A percentile compares a stretch with the other conserved stretches of the same genome.
These are phyloP conservation scores for Pyrochroa serraticornis DNA, from an alignment of 2,888 invertebrate species.

Conservation along the genomic window DNA sequence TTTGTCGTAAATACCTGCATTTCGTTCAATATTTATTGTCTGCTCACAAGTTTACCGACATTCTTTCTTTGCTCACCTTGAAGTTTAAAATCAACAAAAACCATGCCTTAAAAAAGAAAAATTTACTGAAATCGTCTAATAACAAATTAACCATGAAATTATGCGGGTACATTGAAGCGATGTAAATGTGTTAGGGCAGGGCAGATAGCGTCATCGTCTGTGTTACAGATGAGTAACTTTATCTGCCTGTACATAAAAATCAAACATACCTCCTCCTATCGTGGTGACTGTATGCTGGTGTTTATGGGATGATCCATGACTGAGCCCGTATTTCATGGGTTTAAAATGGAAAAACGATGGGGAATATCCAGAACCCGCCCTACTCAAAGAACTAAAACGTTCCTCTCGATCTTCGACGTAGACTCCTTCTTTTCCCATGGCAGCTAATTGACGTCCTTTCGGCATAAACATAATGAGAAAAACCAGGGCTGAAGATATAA, in stretches of 20 bases:
- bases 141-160: background rate
- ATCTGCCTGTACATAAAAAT: background rate
- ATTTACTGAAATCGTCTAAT: background rate
- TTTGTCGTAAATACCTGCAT: constrained; percentile 6
- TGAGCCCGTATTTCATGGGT: constrained; percentile 75
- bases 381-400: constrained; percentile 78
- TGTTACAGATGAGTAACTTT: background rate
- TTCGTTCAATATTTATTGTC: constrained; percentile 16
- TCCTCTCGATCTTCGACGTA: constrained; percentile 84
- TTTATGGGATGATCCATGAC: constrained; percentile 43
- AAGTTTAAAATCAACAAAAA: constrained; percentile 4
- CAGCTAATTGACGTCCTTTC: constrained; percentile 89
- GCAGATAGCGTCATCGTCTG: background rate
- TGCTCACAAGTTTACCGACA: constrained; percentile 24
- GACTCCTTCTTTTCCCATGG: constrained; percentile 87
- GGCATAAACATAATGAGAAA: constrained; percentile 95
- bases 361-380: constrained; percentile 82
- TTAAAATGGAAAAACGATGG: constrained; percentile 94
- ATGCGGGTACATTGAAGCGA: background rate
- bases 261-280: constrained; percentile 49
- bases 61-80: constrained; percentile 18
- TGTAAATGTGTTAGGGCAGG: too few relatives aligned
- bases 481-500: constrained; percentile 82
- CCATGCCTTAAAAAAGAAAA: background rate
- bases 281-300: constrained; percentile 51